Evolutionary conservation across 2,888 invertebrate genomes (phyloP).

Genomic region (Pseudococcus viburni): DNA sequence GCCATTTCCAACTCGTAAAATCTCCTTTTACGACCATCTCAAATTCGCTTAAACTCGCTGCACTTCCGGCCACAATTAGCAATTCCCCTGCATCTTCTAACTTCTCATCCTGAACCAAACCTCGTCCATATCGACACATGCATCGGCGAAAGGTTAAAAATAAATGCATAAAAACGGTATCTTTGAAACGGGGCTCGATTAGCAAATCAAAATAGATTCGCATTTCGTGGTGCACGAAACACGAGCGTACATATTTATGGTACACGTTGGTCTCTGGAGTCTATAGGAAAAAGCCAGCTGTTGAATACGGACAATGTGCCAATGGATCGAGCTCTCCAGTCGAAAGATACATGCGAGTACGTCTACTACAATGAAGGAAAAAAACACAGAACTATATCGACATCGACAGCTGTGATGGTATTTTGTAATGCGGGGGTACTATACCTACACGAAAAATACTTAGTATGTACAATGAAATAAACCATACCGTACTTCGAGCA

Average conservation of each 20-base stretch:
- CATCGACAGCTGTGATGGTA: background rate
- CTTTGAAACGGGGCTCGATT: conserved; percentile 14
- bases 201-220: conserved; percentile 34
- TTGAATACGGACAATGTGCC: conserved; percentile 12
- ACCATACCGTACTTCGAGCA: background rate
- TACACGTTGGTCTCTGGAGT: background rate
- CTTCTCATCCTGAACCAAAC: background rate
- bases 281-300: background rate
- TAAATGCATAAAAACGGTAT: background rate
- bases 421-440: conserved; percentile 26
- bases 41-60: no score
- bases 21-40: no score
- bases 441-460: background rate
- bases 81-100: no score
- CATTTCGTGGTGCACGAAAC: conserved; percentile 11
- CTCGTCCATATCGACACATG: background rate
- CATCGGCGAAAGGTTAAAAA: background rate
- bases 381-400: background rate
- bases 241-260: background rate
- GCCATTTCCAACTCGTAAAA: no score
- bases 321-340: background rate
- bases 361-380: background rate
- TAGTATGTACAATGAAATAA: conserved; percentile 15
- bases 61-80: no score
- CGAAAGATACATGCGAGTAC: background rate